phyloP scores from a whole-genome alignment of 2,888 invertebrate genomes.

The Clitarchus hookeri region DNA sequence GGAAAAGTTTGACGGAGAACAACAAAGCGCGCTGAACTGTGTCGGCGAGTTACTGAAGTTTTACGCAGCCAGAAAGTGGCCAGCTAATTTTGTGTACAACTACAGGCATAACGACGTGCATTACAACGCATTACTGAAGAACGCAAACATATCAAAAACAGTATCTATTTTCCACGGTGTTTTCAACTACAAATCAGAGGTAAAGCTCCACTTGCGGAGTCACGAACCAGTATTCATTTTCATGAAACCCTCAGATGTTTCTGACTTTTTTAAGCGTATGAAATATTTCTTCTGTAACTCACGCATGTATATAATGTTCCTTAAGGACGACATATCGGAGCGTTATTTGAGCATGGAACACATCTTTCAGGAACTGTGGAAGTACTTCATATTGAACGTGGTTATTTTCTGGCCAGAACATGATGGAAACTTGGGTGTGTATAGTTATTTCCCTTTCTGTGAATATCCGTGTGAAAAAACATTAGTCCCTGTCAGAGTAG shows the following conservation, averaged over 20 bases:
- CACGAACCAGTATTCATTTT: neutral
- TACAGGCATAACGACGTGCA: neutral
- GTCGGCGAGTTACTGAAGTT: neutral
- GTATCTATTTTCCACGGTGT: neutral
- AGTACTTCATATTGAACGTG: neutral
- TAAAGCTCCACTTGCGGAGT: neutral
- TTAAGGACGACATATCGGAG: neutral
- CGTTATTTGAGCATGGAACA: neutral
- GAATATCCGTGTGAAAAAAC: neutral
- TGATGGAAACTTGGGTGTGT: neutral
- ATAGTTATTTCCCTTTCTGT: neutral
- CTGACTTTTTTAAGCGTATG: neutral
- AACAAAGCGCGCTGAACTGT: neutral
- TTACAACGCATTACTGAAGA: neutral
- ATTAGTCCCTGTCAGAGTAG: neutral
- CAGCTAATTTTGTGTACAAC: neutral
- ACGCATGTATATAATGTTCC: neutral
- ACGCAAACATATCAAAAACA: neutral
- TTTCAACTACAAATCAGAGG: neutral
- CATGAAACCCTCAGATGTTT: neutral
- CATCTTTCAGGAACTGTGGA: neutral
- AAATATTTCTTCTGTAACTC: neutral
- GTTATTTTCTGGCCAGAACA: neutral
- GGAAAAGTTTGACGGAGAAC: neutral
- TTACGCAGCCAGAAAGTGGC: neutral